Base-by-base conservation (phyloP, 2,888 invertebrate species). In the Caenorhabditis afra region DNA sequence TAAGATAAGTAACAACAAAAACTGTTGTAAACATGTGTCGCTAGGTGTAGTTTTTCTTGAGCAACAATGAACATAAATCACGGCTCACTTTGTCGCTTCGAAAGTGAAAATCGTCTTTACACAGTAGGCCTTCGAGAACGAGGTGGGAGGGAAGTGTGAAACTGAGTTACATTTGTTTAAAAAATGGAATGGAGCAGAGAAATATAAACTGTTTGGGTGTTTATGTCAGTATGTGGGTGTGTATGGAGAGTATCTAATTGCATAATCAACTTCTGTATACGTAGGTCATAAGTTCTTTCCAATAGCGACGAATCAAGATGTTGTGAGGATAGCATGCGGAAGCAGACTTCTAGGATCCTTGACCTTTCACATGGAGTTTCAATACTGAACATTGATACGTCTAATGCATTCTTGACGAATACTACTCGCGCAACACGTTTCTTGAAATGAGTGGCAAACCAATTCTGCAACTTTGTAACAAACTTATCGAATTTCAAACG, bases 401-500 rank as follows among this genome's bases (percentile, higher is more conserved):
- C 29, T 3, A 29, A 29, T 29, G 29, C 29, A 29, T 29, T 29
- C 44, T 44, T 29, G 65, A 65, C 52, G 61, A 29, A 16, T 61
- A 37, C 61, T 37, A 11, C 14, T 41, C 11, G 41, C 11, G 41
- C 41, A 41, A 41, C 12, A 41, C 4, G 11, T 41, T 41, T 41
- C 41, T 29, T 7, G 7, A 29, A 29, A 29, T 29, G 29, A 29
- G 7, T 29, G 29, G 29, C 29, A 29, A 3, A 7, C 7, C 7
- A 53, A 44, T 22, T 57, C 55, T 35, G 14, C 35, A 67, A 67
- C 37, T 57, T 67, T 67, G 67, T 67, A 67, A 67, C 58, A 67
- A 41, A 14, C 67, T 49, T 58, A 47, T 67, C 58, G n/a, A 67
- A 67, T 67, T 67, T 58, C 67, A 14, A 58, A 58, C 41, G 67